These are phyloP conservation scores for Oegoconia quadripuncta DNA, from an alignment of 2,888 invertebrate species.

Conservation along the genomic window DNA sequence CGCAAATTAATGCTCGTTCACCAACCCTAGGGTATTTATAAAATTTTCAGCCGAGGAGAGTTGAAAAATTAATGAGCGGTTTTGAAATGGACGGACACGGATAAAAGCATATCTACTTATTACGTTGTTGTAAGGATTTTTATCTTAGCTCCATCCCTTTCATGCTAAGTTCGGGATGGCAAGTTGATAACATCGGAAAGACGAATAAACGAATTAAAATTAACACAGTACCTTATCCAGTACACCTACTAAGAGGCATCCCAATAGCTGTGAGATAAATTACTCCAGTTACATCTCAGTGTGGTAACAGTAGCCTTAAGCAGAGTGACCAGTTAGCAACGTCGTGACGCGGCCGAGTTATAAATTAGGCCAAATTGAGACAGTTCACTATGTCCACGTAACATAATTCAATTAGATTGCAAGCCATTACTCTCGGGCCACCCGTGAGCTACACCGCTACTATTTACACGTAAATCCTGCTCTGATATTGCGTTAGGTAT, in stretches of 20 bases:
- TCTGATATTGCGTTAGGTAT: not conserved
- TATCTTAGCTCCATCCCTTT: not conserved
- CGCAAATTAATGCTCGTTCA: not conserved
- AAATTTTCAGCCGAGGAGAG: constrained; percentile 1
- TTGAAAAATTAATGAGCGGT: constrained; percentile 11
- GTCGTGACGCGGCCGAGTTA: constrained; percentile 40
- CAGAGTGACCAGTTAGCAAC: constrained; percentile 8
- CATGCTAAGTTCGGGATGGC: too few relatives aligned
- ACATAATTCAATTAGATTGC: constrained; percentile 67
- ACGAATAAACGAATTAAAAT: too few relatives aligned
- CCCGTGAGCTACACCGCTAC: constrained; percentile 1
- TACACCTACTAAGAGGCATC: not conserved
- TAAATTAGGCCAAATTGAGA: constrained; percentile 60
- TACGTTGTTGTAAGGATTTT: constrained; percentile 3
- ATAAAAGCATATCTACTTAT: constrained; percentile 12
- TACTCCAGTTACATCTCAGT: not conserved
- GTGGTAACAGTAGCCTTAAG: not conserved
- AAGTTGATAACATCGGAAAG: too few relatives aligned
- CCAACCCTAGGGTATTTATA: not conserved
- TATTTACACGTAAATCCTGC: not conserved
- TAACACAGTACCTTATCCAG: too few relatives aligned
- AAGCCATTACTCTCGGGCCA: constrained; percentile 33
- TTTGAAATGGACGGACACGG: constrained; percentile 8
- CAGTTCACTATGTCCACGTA: constrained; percentile 49
- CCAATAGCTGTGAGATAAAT: not conserved